Evolutionary conservation across 2,113 vertebrate genomes (phyloP).

Genomic region (Amphiprion percula): DNA sequence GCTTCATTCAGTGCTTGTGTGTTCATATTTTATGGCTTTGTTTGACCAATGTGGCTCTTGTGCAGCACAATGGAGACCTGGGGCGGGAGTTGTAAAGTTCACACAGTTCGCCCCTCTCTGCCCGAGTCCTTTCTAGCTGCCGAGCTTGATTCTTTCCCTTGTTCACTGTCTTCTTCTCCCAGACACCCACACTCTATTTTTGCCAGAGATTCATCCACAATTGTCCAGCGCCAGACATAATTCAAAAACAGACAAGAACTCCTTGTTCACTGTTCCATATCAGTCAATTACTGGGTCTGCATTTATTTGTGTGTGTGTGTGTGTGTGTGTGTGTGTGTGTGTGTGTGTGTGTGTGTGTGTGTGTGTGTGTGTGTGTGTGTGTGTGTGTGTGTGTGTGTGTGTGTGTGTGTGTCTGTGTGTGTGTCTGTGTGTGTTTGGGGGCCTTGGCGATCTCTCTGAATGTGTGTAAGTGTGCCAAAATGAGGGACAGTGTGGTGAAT

Average conservation of each 20-base stretch:
- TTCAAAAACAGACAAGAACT: slow-evolving; percentile 77
- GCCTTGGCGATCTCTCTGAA: slow-evolving; percentile 47
- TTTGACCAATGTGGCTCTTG: slow-evolving; percentile 35
- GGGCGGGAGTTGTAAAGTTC: slow-evolving; percentile 61
- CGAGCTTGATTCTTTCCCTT: slow-evolving; percentile 59
- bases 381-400: slow-evolving; percentile 14
- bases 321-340: slow-evolving; percentile 19
- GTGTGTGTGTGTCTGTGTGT: slow-evolving; percentile 30
- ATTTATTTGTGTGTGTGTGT: slow-evolving; percentile 48
- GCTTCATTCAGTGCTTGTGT: slow-evolving; percentile 54
- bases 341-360: slow-evolving; percentile 27
- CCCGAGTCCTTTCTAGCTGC: slow-evolving; percentile 67
- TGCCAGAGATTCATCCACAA: slow-evolving; percentile 63
- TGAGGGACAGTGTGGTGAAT: slow-evolving; percentile 47
- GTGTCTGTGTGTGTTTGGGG: slow-evolving; percentile 36
- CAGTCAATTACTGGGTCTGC: slow-evolving; percentile 75
- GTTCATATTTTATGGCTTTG: slow-evolving; percentile 67
- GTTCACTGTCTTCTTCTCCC: slow-evolving; percentile 46
- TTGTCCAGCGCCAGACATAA: slow-evolving; percentile 71
- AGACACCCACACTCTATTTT: slow-evolving; percentile 57
- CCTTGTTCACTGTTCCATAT: slow-evolving; percentile 78
- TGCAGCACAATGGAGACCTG: slow-evolving; percentile 51
- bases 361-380: slow-evolving; percentile 36
- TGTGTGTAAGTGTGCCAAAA: slow-evolving; percentile 65
- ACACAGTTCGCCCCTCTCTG: slow-evolving; percentile 63